Evolutionary conservation across 2,113 vertebrate genomes (phyloP).

Genomic region (Aythya baeri): DNA sequence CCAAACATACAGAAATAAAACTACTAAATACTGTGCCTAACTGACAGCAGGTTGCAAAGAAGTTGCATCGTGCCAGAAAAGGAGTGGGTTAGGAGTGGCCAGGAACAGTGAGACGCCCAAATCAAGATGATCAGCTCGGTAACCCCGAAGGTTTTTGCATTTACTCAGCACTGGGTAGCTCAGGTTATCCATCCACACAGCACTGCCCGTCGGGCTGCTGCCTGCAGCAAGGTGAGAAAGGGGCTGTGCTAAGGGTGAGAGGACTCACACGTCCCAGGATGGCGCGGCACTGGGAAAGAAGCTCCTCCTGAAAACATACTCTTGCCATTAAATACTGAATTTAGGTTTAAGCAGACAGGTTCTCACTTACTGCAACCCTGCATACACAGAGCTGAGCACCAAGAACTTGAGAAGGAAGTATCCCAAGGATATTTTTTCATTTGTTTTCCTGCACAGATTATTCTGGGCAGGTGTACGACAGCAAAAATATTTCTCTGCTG

Average conservation of each 20-base stretch:
- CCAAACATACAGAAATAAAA: background rate
- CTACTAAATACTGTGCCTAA: background rate
- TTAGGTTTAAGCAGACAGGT: background rate
- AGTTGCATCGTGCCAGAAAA: background rate
- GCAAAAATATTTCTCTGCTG: background rate
- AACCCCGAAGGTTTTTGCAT: background rate
- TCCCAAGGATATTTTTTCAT: background rate
- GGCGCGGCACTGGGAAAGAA: background rate
- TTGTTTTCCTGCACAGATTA: background rate
- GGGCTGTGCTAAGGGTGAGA: background rate
- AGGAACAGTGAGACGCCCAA: background rate
- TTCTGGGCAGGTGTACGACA: background rate
- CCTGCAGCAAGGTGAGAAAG: background rate
- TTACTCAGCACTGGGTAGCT: background rate
- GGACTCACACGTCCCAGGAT: background rate
- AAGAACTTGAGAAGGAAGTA: background rate
- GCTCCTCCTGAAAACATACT: background rate
- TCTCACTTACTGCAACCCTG: background rate
- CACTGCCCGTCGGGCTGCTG: background rate
- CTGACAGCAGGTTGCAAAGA: background rate
- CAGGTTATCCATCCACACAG: background rate
- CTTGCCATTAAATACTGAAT: background rate
- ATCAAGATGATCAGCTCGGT: rapidly evolving
- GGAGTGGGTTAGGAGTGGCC: rapidly evolving
- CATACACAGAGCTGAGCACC: background rate